Conservation (phyloP, 2,888 invertebrate species). For the Branchipolynoe longqiensis region DNA sequence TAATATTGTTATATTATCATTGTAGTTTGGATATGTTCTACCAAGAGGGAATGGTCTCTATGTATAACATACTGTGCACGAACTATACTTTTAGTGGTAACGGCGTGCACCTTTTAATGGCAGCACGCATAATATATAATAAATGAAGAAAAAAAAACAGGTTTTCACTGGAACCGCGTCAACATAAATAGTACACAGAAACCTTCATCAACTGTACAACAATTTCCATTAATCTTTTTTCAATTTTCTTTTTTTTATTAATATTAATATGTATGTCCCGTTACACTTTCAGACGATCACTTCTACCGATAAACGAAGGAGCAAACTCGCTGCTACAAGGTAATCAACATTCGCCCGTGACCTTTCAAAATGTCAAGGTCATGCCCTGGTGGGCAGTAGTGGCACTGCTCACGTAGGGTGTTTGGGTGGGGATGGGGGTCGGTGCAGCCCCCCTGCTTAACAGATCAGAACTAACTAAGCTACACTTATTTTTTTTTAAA, state of each 20-base stretch:
- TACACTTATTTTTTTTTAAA: background rate
- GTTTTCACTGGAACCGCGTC: background rate
- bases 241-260: too few relatives aligned
- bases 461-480: background rate
- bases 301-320: background rate
- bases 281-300: background rate
- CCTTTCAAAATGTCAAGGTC: background rate
- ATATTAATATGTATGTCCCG: background rate
- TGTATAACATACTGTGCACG: constrained; percentile 1
- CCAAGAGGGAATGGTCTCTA: constrained; percentile 15
- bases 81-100: background rate
- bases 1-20: background rate
- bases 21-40: constrained; percentile 33
- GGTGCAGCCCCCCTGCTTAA: background rate
- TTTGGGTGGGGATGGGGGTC: too few relatives aligned
- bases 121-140: too few relatives aligned
- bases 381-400: too few relatives aligned
- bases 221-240: constrained; percentile 1
- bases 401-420: too few relatives aligned
- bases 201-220: constrained; percentile 33
- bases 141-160: background rate
- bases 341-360: too few relatives aligned
- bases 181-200: background rate
- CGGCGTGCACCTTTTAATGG: background rate
- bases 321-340: background rate